Conservation (phyloP, 2,113 vertebrate species). For the Hippopotamus amphibius region DNA sequence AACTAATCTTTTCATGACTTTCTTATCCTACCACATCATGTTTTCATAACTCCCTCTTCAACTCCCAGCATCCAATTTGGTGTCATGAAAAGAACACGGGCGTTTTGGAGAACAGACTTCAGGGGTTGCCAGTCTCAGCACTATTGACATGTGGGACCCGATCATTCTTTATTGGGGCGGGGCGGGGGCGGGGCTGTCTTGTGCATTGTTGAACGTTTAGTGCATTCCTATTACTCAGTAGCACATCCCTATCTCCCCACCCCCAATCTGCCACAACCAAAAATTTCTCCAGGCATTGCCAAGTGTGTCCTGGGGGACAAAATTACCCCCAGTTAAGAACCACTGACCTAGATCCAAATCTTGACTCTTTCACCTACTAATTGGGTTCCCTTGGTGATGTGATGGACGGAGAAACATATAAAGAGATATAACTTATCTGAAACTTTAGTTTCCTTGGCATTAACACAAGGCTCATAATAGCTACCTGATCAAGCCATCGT, state of each 20-base stretch:
- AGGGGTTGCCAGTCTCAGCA: not conserved
- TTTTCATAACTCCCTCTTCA: not conserved
- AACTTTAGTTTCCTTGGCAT: not conserved
- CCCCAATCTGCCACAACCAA: not conserved
- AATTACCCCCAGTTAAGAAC: not conserved
- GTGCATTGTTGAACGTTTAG: not conserved
- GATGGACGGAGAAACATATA: not conserved
- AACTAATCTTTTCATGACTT: not conserved
- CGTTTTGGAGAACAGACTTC: not conserved
- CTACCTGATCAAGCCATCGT: not conserved
- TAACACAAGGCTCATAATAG: not conserved
- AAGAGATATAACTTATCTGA: not conserved
- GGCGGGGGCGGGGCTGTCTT: not conserved
- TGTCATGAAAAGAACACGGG: not conserved
- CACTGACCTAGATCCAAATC: not conserved
- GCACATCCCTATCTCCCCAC: not conserved
- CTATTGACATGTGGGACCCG: not conserved
- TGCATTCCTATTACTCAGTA: not conserved
- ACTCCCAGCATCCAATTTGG: not conserved
- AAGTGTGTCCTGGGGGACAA: not conserved
- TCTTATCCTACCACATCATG: not conserved
- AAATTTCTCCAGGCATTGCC: not conserved
- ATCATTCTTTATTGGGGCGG: not conserved
- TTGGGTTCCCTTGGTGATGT: not conserved
- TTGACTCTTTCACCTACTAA: not conserved